These are phyloP conservation scores for Brachyhypopomus occidentalis DNA, from an alignment of 2,113 vertebrate genomes.

Conservation along the genomic window DNA sequence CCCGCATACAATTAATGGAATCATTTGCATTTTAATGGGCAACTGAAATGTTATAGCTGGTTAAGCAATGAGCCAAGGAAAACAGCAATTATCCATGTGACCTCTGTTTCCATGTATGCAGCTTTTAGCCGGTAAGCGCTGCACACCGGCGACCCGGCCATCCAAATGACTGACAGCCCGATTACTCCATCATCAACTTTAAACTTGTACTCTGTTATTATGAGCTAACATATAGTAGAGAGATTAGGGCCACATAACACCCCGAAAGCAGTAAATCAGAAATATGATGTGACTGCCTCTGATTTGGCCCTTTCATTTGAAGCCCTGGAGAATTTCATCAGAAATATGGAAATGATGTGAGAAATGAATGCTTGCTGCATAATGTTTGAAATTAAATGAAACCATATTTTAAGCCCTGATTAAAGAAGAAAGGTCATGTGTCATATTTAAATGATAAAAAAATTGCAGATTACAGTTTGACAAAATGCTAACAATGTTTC, in stretches of 20 bases:
- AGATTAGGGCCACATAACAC: constrained; percentile 29
- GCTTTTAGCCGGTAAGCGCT: constrained; percentile 11
- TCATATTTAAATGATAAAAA: background rate
- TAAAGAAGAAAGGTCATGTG: background rate
- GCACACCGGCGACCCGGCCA: constrained; percentile 15
- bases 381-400: background rate
- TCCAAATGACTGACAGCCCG: constrained; percentile 34
- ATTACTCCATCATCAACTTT: constrained; percentile 41
- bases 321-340: constrained; percentile 1
- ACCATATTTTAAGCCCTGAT: background rate
- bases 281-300: constrained; percentile 7
- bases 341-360: constrained; percentile 18
- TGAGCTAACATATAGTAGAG: constrained; percentile 20
- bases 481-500: background rate
- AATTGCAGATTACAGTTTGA: background rate
- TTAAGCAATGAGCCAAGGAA: constrained; percentile 46
- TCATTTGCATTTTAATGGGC: constrained; percentile 47
- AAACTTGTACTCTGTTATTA: constrained; percentile 35
- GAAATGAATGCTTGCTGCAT: background rate
- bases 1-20: constrained; percentile 40
- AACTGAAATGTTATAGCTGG: constrained; percentile 47
- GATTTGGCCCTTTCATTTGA: constrained; percentile 2
- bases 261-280: background rate
- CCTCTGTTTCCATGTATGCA: constrained; percentile 31
- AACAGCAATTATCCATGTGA: constrained; percentile 45